Evolutionary conservation across 2,113 vertebrate species (phyloP).

Genomic region (Motacilla tschutschensis): DNA sequence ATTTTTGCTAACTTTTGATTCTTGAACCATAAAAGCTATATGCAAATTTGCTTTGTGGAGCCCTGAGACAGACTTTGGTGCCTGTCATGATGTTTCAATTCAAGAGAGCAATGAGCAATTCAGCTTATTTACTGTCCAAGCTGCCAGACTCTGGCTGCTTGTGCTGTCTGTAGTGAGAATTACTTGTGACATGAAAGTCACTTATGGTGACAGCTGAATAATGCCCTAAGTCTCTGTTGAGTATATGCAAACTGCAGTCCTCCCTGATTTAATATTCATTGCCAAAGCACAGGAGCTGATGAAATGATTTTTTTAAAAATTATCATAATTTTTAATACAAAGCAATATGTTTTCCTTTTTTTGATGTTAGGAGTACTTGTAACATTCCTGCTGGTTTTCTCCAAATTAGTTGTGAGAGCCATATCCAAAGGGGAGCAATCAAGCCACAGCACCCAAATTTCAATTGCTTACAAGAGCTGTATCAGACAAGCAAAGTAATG

Average conservation of each 20-base stretch:
- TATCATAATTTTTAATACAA: background rate
- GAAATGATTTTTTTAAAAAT: background rate
- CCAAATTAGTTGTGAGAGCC: background rate
- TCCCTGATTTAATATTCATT: background rate
- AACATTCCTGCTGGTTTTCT: background rate
- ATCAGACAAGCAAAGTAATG: background rate
- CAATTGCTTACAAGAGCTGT: background rate
- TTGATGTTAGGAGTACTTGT: background rate
- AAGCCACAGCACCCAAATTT: background rate
- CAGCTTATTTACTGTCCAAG: conserved; percentile 35
- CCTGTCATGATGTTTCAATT: conserved; percentile 39
- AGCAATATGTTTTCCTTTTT: background rate
- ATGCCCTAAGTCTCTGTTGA: conserved; percentile 1
- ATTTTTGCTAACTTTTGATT: conserved; percentile 3
- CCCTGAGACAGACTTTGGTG: background rate
- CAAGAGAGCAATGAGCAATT: conserved; percentile 33
- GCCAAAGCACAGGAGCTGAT: background rate
- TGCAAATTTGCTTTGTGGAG: background rate
- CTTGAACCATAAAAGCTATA: background rate
- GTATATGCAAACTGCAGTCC: background rate
- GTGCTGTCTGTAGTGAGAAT: conserved; percentile 28
- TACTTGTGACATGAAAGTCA: conserved; percentile 48
- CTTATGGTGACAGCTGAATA: conserved; percentile 38
- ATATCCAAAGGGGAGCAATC: background rate
- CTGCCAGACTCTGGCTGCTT: conserved; percentile 43